These are phyloP conservation scores for Ophion ventricosus DNA, from an alignment of 2,888 invertebrate genomes.

Conservation along the genomic window DNA sequence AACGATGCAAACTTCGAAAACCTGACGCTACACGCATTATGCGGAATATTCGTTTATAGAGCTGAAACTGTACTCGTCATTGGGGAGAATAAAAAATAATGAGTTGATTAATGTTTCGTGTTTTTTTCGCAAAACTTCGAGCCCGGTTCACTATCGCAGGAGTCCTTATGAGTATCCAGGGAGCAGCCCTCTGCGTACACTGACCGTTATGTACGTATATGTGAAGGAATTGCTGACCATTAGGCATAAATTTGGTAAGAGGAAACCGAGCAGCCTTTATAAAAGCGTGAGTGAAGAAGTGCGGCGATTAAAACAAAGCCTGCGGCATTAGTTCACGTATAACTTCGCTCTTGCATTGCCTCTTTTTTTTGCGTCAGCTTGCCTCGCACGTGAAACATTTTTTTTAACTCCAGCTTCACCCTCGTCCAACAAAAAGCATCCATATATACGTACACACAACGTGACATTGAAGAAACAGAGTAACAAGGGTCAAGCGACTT, in stretches of 20 bases:
- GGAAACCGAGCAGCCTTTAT: conserved; percentile 65
- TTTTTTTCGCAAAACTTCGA: conserved; percentile 38
- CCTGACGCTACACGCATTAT: background rate
- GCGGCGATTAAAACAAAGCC: conserved; percentile 79
- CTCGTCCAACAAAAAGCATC: conserved; percentile 9
- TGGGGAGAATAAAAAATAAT: conserved; percentile 25
- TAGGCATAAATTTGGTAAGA: conserved; percentile 38
- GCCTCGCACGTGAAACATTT: conserved; percentile 49
- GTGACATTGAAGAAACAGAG: conserved; percentile 24
- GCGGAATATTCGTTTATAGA: background rate
- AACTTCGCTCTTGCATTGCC: conserved; percentile 42
- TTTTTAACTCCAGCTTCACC: conserved; percentile 13
- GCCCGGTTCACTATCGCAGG: conserved; percentile 24
- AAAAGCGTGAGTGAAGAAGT: conserved; percentile 74
- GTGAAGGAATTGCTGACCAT: conserved; percentile 18
- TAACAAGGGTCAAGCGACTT: conserved; percentile 35
- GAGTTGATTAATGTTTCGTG: conserved; percentile 7
- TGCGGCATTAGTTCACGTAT: conserved; percentile 74
- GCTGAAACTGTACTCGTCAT: background rate
- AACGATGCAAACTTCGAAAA: background rate
- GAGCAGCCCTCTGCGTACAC: conserved; percentile 12
- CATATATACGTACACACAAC: background rate
- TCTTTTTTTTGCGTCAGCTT: conserved; percentile 16
- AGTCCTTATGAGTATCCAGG: conserved; percentile 45
- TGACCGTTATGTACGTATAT: background rate